Conservation (phyloP, 2,113 vertebrate species). For the Gorilla gorilla region DNA sequence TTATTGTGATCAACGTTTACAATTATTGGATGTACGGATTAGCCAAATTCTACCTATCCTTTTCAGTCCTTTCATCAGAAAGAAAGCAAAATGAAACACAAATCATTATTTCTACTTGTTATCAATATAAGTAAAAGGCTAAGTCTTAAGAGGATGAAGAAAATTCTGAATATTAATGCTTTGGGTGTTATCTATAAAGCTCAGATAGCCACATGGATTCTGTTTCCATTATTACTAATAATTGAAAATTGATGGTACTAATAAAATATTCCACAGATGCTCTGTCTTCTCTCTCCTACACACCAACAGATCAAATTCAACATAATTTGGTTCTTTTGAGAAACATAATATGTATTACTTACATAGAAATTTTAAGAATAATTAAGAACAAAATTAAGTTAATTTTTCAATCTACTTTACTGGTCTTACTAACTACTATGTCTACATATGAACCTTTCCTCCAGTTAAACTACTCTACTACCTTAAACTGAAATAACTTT, state of each 20-base stretch:
- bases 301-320: slow-evolving; percentile 66
- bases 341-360: slow-evolving; percentile 60
- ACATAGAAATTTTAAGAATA: slow-evolving; percentile 59
- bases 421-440: neutral
- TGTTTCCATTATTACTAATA: slow-evolving; percentile 62
- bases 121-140: neutral
- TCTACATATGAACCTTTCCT: neutral
- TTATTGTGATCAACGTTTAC: neutral
- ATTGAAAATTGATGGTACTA: slow-evolving; percentile 61
- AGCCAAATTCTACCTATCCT: neutral
- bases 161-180: neutral
- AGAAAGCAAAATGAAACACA: slow-evolving; percentile 6
- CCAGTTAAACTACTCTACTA: neutral
- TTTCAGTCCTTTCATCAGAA: neutral
- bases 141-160: neutral
- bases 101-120: neutral
- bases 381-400: slow-evolving; percentile 27
- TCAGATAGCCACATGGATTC: slow-evolving; percentile 42
- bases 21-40: neutral
- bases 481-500: neutral
- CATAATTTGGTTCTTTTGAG: slow-evolving; percentile 52
- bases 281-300: slow-evolving; percentile 71
- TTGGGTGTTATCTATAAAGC: slow-evolving; percentile 2
- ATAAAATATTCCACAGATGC: slow-evolving; percentile 73
- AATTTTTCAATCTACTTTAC: neutral